Evolutionary conservation across 2,797 vertebrate genomes (phyloP).

Genomic region (Channallabes apus): DNA sequence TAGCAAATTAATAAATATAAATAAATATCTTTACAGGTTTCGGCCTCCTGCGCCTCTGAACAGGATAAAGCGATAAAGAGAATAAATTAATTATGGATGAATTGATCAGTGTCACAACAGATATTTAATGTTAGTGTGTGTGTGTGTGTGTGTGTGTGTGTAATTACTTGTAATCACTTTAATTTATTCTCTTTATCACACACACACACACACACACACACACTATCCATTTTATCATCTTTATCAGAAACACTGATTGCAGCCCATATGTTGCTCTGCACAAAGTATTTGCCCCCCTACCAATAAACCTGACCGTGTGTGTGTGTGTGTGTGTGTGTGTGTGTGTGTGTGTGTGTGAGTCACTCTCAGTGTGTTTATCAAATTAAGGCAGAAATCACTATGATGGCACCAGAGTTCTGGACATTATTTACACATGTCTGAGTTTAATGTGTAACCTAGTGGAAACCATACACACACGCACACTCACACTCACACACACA

Average conservation of each 20-base stretch:
- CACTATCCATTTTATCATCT: neutral
- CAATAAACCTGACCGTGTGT: neutral
- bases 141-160: too few species aligned
- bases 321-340: neutral
- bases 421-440: neutral
- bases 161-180: too few species aligned
- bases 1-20: too few species aligned
- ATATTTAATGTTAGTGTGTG: neutral
- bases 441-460: constrained; percentile 22
- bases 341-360: neutral
- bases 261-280: neutral
- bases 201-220: constrained; percentile 7
- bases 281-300: neutral
- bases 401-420: neutral
- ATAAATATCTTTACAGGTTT: too few species aligned
- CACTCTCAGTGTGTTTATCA: neutral
- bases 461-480: neutral
- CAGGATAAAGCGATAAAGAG: too few species aligned
- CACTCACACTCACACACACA: neutral
- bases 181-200: too few species aligned
- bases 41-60: too few species aligned
- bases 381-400: neutral
- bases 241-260: neutral
- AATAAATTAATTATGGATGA: too few species aligned
- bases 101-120: too few species aligned